Evolutionary conservation across 2,888 invertebrate genomes (phyloP).

Genomic region (Polyommatus iphigenia): DNA sequence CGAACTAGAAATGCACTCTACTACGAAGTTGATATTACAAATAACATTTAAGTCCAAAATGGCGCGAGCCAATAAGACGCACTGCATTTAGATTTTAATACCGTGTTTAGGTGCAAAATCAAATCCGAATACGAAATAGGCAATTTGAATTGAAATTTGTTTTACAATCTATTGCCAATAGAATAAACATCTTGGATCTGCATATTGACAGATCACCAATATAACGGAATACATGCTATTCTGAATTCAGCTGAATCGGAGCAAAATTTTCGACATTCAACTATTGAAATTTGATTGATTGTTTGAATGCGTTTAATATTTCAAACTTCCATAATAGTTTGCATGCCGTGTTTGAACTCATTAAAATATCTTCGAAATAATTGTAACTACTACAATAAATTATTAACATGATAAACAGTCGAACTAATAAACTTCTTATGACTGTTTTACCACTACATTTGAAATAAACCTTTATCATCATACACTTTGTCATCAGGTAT

Average conservation of each 20-base stretch:
- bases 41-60: neutral
- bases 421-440: too few species aligned
- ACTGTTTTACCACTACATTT: too few species aligned
- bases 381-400: neutral
- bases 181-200: slow-evolving; percentile 26
- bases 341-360: neutral
- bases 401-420: neutral
- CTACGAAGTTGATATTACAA: neutral
- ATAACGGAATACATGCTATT: neutral
- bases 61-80: neutral
- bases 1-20: too few species aligned
- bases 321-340: neutral
- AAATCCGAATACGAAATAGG: slow-evolving; percentile 4
- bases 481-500: too few species aligned
- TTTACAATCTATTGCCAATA: slow-evolving; percentile 11
- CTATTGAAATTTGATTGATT: slow-evolving; percentile 24
- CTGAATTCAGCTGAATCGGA: neutral
- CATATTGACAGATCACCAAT: slow-evolving; percentile 24
- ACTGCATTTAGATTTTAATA: neutral
- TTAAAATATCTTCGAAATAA: neutral
- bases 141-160: slow-evolving; percentile 8
- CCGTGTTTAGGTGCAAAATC: neutral
- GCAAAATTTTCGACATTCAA: slow-evolving; percentile 18
- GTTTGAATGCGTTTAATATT: neutral
- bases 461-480: too few species aligned